Base-by-base conservation (phyloP, 2,113 vertebrate genomes). In the Chionodraco myersi region DNA sequence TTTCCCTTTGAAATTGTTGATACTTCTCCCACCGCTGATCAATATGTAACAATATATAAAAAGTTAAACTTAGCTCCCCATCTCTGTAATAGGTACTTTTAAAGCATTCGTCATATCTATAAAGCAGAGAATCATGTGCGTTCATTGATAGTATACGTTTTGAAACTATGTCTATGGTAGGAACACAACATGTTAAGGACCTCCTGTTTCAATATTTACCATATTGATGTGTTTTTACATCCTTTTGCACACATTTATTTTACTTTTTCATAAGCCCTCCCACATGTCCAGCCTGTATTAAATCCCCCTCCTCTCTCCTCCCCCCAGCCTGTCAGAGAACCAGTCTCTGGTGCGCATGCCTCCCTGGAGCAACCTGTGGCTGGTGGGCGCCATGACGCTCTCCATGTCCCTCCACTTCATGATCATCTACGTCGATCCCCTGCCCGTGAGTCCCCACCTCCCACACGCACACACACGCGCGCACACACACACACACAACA, bases 321-420 rank as follows among this genome's bases (percentile, higher is more conserved):
- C 67, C 62, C 60, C 70, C 89, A 97, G 97, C 92, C 93, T 97
- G 83, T 97, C 97, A 57, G 97, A 97, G 94, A 97, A 97, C 89
- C 97, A 97, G 93, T 97, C 96, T 65, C 94, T 97, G 59, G 0
- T 97, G 76, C 93, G 96, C 75, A 97, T 97, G 97, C 97, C 97
- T 0, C 97, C 97, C 77, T 97, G 97, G 97, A 95, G 96, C 79
- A 97, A 97, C 84, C 51, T 91, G 82, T 97, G 97, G 97, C 92
- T 97, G 82, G 65, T 97, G 80, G 95, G 87, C 47, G 96, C 97
- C 90, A 97, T 97, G 95, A 91, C 90, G 77, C 96, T 97, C 64
- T 97, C 97, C 89, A 97, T 97, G 96, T 97, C 97, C 80, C 95
- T 97, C 66, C 97, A 97, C 83, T 97, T 97, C 91, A 94, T 97